Percentiles rank a stretch among this genome's conserved stretches.
Evolutionary conservation across 2,888 invertebrate species (phyloP).

Genomic region (Drosophila quinaria): DNA sequence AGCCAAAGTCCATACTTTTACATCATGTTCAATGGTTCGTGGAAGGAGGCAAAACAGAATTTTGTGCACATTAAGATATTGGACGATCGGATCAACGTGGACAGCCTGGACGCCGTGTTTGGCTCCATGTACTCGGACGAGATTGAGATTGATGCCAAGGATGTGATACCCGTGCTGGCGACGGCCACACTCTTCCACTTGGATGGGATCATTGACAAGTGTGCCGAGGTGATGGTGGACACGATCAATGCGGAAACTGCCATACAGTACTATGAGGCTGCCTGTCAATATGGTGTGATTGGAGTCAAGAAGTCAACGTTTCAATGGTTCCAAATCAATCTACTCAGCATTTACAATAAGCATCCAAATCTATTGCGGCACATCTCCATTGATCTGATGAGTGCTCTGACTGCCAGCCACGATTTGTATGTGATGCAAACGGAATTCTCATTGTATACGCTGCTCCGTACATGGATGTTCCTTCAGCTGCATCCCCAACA

Average conservation of each 20-base stretch:
- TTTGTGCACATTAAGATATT: conserved; percentile 89
- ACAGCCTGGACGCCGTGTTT: conserved; percentile 90
- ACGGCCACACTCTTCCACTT: conserved; percentile 91
- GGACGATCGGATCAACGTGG: conserved; percentile 90
- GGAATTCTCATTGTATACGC: conserved; percentile 91
- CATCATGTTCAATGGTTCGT: conserved; percentile 93
- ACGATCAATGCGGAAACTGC: conserved; percentile 91
- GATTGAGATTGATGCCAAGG: conserved; percentile 89
- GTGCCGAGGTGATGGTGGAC: conserved; percentile 91
- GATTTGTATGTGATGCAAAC: conserved; percentile 92
- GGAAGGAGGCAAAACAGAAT: conserved; percentile 90
- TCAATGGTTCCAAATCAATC: conserved; percentile 90
- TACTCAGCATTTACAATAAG: conserved; percentile 88
- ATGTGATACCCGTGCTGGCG: conserved; percentile 89
- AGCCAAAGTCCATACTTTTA: conserved; percentile 93
- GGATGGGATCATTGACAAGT: conserved; percentile 91
- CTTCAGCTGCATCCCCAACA: conserved; percentile 86
- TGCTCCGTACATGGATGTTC: conserved; percentile 90
- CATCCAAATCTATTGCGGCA: conserved; percentile 87
- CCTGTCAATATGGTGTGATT: conserved; percentile 89
- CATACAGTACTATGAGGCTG: conserved; percentile 89
- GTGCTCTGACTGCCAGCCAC: conserved; percentile 88
- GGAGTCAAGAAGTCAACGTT: conserved; percentile 88
- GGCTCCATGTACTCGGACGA: conserved; percentile 92
- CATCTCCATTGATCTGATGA: conserved; percentile 89